phyloP scores from a whole-genome alignment of 1,140 invertebrate species.

The Hermatobates lingyangjiaoensis region DNA sequence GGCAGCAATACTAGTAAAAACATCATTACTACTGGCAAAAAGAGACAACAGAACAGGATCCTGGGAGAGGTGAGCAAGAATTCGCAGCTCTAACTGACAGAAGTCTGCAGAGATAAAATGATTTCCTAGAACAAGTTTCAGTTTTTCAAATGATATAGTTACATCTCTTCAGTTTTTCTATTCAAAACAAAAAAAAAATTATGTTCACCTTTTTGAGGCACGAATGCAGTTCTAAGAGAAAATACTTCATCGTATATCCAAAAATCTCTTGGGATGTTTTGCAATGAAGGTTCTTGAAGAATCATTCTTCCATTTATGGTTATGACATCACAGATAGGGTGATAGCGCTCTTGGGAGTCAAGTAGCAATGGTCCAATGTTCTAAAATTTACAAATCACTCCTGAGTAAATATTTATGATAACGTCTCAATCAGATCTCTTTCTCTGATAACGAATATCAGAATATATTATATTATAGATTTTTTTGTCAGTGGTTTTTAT shows the following conservation, averaged over 20 bases:
- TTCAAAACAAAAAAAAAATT: not conserved
- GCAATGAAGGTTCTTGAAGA: conserved; percentile 84
- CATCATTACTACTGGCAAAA: conserved; percentile 54
- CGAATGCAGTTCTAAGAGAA: conserved; percentile 21
- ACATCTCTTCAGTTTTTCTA: not conserved
- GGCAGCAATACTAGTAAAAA: conserved; percentile 73
- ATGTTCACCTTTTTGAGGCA: conserved; percentile 18
- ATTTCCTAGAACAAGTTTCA: conserved; percentile 24
- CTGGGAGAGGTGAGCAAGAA: conserved; percentile 74
- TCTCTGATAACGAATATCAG: no score
- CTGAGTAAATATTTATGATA: no score
- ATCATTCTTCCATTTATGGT: conserved; percentile 77
- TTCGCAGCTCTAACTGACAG: conserved; percentile 83
- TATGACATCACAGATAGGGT: conserved; percentile 50
- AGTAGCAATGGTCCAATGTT: conserved; percentile 13
- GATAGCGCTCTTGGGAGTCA: conserved; percentile 32
- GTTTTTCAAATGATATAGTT: no score
- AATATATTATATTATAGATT: no score
- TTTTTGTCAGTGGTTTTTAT: no score
- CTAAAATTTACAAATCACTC: no score
- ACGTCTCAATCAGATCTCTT: no score
- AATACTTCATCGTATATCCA: conserved; percentile 18
- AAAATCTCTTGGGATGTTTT: conserved; percentile 79
- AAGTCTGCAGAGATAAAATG: conserved; percentile 80
- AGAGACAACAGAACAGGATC: conserved; percentile 52